Base-by-base conservation (phyloP, 2,113 vertebrate genomes). In the Malurus melanocephalus region DNA sequence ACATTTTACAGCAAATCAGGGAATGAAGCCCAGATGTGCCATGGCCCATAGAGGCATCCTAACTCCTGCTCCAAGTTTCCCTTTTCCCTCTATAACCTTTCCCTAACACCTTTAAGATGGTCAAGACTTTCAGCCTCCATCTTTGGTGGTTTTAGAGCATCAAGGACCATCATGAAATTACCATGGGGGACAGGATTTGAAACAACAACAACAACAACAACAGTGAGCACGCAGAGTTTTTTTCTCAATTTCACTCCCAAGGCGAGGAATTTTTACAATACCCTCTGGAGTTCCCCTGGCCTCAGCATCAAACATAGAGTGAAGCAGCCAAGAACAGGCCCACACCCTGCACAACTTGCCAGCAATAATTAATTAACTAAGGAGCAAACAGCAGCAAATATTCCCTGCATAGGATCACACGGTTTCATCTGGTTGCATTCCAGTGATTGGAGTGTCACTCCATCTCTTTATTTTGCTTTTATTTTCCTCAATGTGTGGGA, bases 201-300 rank as follows among this genome's bases (percentile, higher is more conserved):
- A 93, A 52, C 48, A 72, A 62, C 56, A 78, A 77, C 66, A 91
- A 73, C 80, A 84, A 86, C 75, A 84, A 38, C 68, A 83, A 71
- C 82, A 78, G 42, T 1, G 7, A 90, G 61, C 53, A 49, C 5
- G 32, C 20, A 49, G 42, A 86, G 22, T 10, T 89, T 89, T 94
- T 93, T 92, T 90, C 80, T 77, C 57, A 42, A 65, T 88, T 94
- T 93, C 86, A 79, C 77, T 95, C 95, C 95, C 93, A 95, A 95
- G 95, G 95, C 49, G 2, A 95, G 90, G 95, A 95, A 95, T 95
- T 95, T 95, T 92, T 95, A 94, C 93, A 93, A 90, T 94, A 95
- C 95, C 93, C 90, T 95, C 84, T 95, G 95, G 95, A 95, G 93
- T 95, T 95, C 95, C 95, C 95, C 95, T 95, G 95, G 95, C 93